Base-by-base conservation (phyloP, 53 echinoderm and acorn worm species). In the Arbacia lixula region DNA sequence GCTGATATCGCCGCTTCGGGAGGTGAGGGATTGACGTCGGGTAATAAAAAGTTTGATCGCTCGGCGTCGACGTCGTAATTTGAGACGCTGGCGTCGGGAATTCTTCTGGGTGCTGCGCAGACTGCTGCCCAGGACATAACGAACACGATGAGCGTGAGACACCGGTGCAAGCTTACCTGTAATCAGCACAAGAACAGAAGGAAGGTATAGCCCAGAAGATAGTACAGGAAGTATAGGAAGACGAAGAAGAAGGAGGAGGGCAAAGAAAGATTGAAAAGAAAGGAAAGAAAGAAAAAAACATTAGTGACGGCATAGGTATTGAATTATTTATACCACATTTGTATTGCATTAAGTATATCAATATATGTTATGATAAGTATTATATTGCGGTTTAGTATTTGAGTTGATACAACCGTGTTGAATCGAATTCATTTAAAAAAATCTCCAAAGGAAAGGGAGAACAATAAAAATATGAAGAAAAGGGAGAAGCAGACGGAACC, bases 21-120 rank as follows among this genome's bases (percentile, higher is more conserved):
- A 34, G 62, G 82, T 64, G 82, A 81, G 1, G 43, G 43, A 11
- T 63, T 61, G 14, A 12, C 41, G 21, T 42, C 33, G 60, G 41
- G 58, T n/a, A 19, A 38, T 81, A 63, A 81, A 46, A 41, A 63
- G 82, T 81, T 81, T 49, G 82, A 63, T 2, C 38, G 50, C 64
- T 63, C 62, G 17, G 27, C 16, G 24, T 81, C 82, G 12, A 41
- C 31, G 17, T 10, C 31, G 49, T 63, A 64, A 30, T 42, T 62
- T 3, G 82, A 42, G 51, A 81, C 28, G 12, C 64, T 64, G 14
- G 26, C 64, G 43, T 42, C 64, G 46, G 3, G 11, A 21, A 49
- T 81, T 81, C 82, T 61, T n/a, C 64, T 46, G 9, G 82, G 82
- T 35, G 82, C 82, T 16, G 62, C 82, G 28, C 82, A 62, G 16